Evolutionary conservation across 2,113 vertebrate species (phyloP).

Genomic region (Bolborhynchus lineola): DNA sequence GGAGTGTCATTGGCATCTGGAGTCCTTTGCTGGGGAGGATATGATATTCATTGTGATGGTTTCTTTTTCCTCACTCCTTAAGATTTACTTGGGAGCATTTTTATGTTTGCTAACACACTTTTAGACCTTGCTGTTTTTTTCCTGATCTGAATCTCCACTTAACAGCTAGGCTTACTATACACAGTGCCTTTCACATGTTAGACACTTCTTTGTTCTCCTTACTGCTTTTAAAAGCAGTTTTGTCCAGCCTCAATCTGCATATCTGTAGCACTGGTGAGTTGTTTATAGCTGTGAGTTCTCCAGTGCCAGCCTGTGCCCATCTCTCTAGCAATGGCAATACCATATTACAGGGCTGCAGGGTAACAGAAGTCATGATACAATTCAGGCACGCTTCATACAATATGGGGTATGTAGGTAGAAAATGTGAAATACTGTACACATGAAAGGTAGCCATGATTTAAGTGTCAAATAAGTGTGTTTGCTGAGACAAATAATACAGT

Average conservation of each 20-base stretch:
- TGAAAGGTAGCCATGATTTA: neutral
- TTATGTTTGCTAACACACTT: neutral
- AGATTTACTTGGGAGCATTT: neutral
- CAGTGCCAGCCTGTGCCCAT: neutral
- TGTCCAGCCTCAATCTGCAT: neutral
- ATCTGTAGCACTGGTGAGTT: neutral
- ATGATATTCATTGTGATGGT: neutral
- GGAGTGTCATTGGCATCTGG: neutral
- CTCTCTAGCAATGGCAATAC: neutral
- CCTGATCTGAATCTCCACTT: neutral
- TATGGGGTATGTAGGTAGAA: neutral
- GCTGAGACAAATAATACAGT: neutral
- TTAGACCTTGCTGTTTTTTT: neutral
- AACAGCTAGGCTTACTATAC: neutral
- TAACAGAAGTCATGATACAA: neutral
- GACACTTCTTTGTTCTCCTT: neutral
- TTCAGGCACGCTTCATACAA: neutral
- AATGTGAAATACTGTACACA: neutral
- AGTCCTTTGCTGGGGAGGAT: neutral
- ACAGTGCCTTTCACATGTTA: neutral
- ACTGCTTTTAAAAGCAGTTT: neutral
- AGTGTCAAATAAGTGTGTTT: neutral
- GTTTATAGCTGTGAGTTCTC: neutral
- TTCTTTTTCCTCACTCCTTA: neutral
- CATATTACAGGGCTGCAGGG: neutral